These are phyloP conservation scores for Vidua macroura DNA, from an alignment of 2,113 vertebrate genomes.

Conservation along the genomic window DNA sequence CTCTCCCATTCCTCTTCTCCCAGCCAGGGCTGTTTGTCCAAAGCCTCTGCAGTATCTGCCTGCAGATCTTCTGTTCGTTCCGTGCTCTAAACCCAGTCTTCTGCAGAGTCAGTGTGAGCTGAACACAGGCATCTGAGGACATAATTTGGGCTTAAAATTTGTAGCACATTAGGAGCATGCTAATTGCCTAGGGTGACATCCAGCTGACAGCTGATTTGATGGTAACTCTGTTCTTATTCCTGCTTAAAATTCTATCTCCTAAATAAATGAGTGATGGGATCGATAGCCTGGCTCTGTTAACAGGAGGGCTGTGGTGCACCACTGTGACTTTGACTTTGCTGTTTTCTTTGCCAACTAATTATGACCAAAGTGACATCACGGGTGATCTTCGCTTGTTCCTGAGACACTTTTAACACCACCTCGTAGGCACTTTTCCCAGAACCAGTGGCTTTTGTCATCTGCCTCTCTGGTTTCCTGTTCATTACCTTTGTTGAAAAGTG, in stretches of 20 bases:
- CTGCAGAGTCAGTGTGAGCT: slow-evolving; percentile 14
- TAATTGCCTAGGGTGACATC: slow-evolving; percentile 63
- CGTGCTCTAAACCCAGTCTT: not conserved
- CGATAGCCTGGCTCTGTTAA: slow-evolving; percentile 22
- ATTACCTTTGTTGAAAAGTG: not conserved
- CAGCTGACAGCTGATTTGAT: slow-evolving; percentile 62
- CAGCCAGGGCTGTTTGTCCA: not conserved
- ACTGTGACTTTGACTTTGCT: slow-evolving; percentile 36
- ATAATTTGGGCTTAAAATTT: slow-evolving; percentile 40
- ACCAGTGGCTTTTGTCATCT: not conserved
- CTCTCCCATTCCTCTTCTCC: not conserved
- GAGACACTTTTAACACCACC: not conserved
- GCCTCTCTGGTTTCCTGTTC: slow-evolving; percentile 11
- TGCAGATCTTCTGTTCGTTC: not conserved
- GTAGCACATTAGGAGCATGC: slow-evolving; percentile 41
- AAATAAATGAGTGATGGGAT: slow-evolving; percentile 59
- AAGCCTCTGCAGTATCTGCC: not conserved
- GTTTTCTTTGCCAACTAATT: slow-evolving; percentile 62
- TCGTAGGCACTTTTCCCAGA: not conserved
- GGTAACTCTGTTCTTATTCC: slow-evolving; percentile 31
- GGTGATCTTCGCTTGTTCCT: not conserved
- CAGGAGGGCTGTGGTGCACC: slow-evolving; percentile 24
- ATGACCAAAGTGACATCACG: slow-evolving; percentile 53
- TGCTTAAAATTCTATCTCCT: slow-evolving; percentile 56
- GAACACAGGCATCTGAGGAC: slow-evolving; percentile 13